These are phyloP conservation scores for Ammodytes dubius DNA, from an alignment of 2,113 vertebrate species.

Conservation along the genomic window DNA sequence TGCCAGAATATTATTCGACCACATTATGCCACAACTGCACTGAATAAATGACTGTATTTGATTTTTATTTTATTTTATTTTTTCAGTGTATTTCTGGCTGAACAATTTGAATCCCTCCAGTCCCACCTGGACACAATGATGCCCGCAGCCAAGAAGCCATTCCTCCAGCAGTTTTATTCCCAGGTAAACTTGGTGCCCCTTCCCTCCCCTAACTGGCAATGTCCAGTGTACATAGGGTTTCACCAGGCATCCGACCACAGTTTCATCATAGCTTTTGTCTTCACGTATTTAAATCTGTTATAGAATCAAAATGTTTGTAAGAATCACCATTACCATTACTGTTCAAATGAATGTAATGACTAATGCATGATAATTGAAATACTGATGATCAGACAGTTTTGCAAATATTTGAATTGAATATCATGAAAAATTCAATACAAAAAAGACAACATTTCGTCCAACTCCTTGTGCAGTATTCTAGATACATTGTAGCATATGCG, in stretches of 20 bases:
- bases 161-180: slow-evolving; percentile 99
- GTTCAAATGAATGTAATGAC: neutral
- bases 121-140: slow-evolving; percentile 97
- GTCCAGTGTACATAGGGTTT: neutral
- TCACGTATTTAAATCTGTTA: neutral
- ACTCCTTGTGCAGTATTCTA: neutral
- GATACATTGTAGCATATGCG: neutral
- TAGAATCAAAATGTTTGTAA: neutral
- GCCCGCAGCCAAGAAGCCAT: slow-evolving; percentile 98
- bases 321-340: neutral
- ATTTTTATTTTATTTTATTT: slow-evolving; percentile 2
- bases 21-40: neutral
- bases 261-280: neutral
- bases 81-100: slow-evolving; percentile 94
- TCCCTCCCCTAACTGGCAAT: neutral
- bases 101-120: slow-evolving; percentile 98
- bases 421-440: neutral
- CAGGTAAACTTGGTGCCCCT: slow-evolving; percentile 85
- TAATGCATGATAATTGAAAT: neutral
- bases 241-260: neutral
- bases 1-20: neutral
- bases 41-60: slow-evolving; percentile 2
- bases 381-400: neutral
- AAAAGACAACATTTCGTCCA: neutral
- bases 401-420: neutral